Evolutionary conservation across 2,113 vertebrate genomes (phyloP), one percentile per base, ranked within the genome.

Genomic region (Ia io): DNA sequence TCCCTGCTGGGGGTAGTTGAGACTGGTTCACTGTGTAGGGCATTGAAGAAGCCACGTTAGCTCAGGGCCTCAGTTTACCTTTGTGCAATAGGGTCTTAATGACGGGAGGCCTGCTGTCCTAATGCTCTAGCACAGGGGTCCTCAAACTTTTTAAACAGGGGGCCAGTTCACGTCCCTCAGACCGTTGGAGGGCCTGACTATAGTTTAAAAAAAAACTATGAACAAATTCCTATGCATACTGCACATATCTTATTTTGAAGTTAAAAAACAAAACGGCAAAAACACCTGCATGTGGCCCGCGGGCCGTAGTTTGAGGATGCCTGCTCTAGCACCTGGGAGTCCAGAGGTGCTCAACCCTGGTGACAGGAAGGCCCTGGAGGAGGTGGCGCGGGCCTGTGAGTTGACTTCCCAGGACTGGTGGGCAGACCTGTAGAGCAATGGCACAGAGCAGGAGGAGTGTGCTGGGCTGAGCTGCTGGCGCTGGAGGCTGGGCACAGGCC

Each of bases 381-480:
- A 3, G 1, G 4, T 37, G 35, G 2, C 13, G 17, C 0, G 56
- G 12, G n/a, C n/a, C 67, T 61, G 4, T 22, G 67, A 42, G 63
- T 13, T 65, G 49, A 67, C 11, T 49, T 69, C 47, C 47, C n/a
- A n/a, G 51, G 71, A n/a, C 44, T 22, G 9, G 5, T 6, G n/a
- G 53, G 53, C n/a, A 30, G 17, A 37, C 37, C 83, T 61, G 37
- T 8, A 35, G 37, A 70, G 12, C 16, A 51, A 17, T 1, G 32
- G n/a, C 83, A 49, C 32, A 70, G 22, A 96, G 84, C 42, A 42
- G 69, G 61, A 73, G 73, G 17, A 32, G 23, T 61, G 37, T 47
- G 18, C 51, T n/a, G 69, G 17, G 67, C 16, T 9, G 40, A 61
- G 35, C 71, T 9, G 28, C 17, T 0, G 8, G 44, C 0, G 1